A percentile compares a stretch with the other conserved stretches of the same genome.
Evolutionary conservation across 2,113 vertebrate genomes (phyloP).

Genomic region (Accipiter cooperii): DNA sequence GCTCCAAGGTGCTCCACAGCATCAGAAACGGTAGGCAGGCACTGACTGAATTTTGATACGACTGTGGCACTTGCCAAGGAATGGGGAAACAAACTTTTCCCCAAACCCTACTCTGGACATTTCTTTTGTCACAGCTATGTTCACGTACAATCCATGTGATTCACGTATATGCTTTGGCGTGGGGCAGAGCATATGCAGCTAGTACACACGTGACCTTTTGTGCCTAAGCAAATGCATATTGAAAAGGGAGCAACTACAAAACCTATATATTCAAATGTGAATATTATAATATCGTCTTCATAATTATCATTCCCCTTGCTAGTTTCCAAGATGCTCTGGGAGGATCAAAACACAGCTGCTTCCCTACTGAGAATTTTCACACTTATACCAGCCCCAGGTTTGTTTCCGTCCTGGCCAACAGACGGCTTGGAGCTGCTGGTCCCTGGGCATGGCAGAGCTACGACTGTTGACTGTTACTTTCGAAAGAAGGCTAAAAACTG

Average conservation of each 20-base stretch:
- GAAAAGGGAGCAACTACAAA: constrained; percentile 6
- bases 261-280: constrained; percentile 57
- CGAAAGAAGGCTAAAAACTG: constrained; percentile 58
- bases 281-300: constrained; percentile 35
- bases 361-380: constrained; percentile 60
- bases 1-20: neutral
- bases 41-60: neutral
- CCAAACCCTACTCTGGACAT: neutral
- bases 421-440: constrained; percentile 50
- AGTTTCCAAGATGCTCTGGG: constrained; percentile 53
- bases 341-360: constrained; percentile 68
- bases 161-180: neutral
- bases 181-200: neutral
- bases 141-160: neutral
- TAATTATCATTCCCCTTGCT: constrained; percentile 58
- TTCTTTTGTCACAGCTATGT: neutral
- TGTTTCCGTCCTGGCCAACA: constrained; percentile 58
- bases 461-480: constrained; percentile 56
- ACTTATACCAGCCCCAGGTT: constrained; percentile 56
- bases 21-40: neutral
- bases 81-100: neutral
- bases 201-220: neutral
- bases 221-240: constrained; percentile 17
- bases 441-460: constrained; percentile 56
- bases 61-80: neutral